phyloP scores from a whole-genome alignment of 2,797 vertebrate species.

The Yasuhikotakia modesta region DNA sequence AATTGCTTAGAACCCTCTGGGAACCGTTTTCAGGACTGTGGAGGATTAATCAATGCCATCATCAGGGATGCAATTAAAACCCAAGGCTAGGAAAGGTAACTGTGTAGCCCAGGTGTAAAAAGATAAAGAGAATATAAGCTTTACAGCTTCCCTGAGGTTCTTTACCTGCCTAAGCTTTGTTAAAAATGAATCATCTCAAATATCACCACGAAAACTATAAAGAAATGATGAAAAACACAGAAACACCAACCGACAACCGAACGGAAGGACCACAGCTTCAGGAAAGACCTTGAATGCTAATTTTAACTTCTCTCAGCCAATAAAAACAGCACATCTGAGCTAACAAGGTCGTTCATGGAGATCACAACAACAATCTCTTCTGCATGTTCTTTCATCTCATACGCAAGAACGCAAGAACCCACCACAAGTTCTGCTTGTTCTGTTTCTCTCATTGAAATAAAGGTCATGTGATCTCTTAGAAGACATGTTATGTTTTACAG shows the following conservation, averaged over 20 bases:
- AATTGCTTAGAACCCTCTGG: constrained; percentile 44
- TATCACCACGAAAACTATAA: not conserved
- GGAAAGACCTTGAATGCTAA: too few species aligned
- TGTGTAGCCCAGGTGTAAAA: constrained; percentile 33
- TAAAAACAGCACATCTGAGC: constrained; percentile 1
- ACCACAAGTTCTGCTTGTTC: not conserved
- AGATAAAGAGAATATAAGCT: constrained; percentile 4
- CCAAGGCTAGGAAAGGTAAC: constrained; percentile 46
- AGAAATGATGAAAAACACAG: not conserved
- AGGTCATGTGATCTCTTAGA: constrained; percentile 10
- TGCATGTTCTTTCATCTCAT: constrained; percentile 7
- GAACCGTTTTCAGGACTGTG: constrained; percentile 46
- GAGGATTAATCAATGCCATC: constrained; percentile 61
- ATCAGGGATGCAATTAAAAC: constrained; percentile 59
- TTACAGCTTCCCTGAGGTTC: not conserved
- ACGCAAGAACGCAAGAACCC: not conserved
- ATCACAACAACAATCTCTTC: not conserved
- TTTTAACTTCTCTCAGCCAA: constrained; percentile 4
- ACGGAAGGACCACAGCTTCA: too few species aligned
- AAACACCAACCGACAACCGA: too few species aligned
- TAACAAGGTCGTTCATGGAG: constrained; percentile 34
- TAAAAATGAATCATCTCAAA: not conserved
- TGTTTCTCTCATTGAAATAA: constrained; percentile 2
- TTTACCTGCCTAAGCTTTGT: constrained; percentile 2
- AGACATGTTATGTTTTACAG: not conserved